Evolutionary conservation across 2,888 invertebrate species (phyloP).

Genomic region (Trilocha varians): DNA sequence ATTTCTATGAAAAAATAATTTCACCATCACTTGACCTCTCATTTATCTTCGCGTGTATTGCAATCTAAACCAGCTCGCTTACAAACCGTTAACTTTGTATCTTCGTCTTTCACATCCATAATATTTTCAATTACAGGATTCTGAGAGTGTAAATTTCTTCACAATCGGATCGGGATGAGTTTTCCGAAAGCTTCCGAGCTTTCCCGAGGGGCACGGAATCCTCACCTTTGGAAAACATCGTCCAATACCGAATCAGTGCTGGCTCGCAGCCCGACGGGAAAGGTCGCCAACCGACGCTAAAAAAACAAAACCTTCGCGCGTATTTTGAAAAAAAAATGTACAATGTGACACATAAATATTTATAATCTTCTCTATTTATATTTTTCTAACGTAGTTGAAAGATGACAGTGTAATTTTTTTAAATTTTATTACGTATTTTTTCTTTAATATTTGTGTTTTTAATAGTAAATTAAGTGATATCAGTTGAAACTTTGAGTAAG

Average conservation of each 20-base stretch:
- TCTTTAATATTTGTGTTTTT: not conserved
- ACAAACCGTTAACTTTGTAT: too few species aligned
- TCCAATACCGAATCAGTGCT: constrained; percentile 68
- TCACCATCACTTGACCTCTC: too few species aligned
- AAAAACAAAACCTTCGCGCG: constrained; percentile 24
- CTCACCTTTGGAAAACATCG: constrained; percentile 66
- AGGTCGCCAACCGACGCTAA: constrained; percentile 27
- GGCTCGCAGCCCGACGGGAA: constrained; percentile 38
- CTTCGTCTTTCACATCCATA: too few species aligned
- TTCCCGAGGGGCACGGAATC: constrained; percentile 51
- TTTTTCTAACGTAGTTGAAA: not conserved
- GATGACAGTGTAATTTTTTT: not conserved
- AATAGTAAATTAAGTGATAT: too few species aligned
- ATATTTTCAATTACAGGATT: constrained; percentile 32
- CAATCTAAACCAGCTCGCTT: too few species aligned
- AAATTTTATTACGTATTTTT: not conserved
- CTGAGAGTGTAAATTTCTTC: constrained; percentile 55
- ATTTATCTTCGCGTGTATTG: too few species aligned
- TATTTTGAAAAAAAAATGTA: constrained; percentile 37
- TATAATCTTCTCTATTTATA: not conserved
- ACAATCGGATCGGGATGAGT: constrained; percentile 64
- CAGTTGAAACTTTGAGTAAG: too few species aligned
- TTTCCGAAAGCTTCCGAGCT: constrained; percentile 45
- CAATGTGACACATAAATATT: constrained; percentile 26
- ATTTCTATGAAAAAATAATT: too few species aligned